A percentile compares a stretch with the other conserved stretches of the same genome.
These are phyloP conservation scores for Trachemys scripta DNA, from an alignment of 2,113 vertebrate species.

Conservation along the genomic window DNA sequence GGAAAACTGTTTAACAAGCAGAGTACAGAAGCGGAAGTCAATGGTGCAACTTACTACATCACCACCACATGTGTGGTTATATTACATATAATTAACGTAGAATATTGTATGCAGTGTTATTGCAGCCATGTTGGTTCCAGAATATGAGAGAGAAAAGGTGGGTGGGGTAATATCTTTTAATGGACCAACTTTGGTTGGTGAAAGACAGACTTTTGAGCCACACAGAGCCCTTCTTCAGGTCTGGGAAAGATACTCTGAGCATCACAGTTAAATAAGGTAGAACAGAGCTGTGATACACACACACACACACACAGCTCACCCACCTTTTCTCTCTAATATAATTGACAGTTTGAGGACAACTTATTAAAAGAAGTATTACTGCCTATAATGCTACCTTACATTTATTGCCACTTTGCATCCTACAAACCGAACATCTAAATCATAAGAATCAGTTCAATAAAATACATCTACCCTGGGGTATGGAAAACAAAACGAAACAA, in stretches of 20 bases:
- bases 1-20: not conserved
- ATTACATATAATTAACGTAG: not conserved
- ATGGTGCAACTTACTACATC: not conserved
- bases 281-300: rapidly evolving
- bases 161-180: not conserved
- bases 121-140: not conserved
- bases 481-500: conserved; percentile 33
- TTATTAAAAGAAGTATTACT: not conserved
- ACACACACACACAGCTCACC: no score
- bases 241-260: no score
- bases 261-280: not conserved
- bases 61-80: not conserved
- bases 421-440: conserved; percentile 32
- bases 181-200: not conserved
- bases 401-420: conserved; percentile 26
- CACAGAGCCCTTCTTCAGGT: no score
- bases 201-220: not conserved
- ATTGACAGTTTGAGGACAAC: conserved; percentile 6
- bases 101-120: not conserved
- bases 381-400: not conserved
- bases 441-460: conserved; percentile 29
- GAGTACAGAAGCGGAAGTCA: not conserved
- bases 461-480: not conserved
- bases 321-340: not conserved
- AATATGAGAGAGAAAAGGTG: not conserved